Conservation (phyloP, 2,113 vertebrate genomes). For the Caranx melampygus region DNA sequence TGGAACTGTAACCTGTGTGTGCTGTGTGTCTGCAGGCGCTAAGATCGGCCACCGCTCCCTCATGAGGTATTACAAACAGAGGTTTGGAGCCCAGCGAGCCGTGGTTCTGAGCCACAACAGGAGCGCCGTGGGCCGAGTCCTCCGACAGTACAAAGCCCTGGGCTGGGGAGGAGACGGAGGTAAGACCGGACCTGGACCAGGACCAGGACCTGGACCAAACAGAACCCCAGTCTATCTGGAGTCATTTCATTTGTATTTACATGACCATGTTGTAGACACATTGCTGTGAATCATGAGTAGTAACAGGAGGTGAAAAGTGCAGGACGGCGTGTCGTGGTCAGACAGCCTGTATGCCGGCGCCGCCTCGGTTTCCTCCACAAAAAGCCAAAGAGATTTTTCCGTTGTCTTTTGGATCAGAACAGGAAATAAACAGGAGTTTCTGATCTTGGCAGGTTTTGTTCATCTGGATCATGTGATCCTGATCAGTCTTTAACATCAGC, state of each 20-base stretch:
- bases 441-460: no score
- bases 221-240: neutral
- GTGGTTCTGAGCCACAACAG: constrained; percentile 84
- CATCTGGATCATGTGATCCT: no score
- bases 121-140: constrained; percentile 88
- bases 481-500: no score
- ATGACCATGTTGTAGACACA: neutral
- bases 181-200: constrained; percentile 54
- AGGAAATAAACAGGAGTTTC: no score
- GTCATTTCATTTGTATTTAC: neutral
- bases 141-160: constrained; percentile 92
- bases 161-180: constrained; percentile 91
- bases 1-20: neutral
- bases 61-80: constrained; percentile 95
- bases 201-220: no score
- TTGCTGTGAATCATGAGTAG: no score
- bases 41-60: constrained; percentile 94
- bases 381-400: no score
- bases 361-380: no score
- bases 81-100: constrained; percentile 86
- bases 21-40: constrained; percentile 83
- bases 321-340: no score
- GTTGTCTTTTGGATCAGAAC: no score
- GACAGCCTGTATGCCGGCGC: no score
- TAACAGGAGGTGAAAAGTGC: no score